Conservation (phyloP, 1,140 invertebrate species). For the Bombus haemorrhoidalis region DNA sequence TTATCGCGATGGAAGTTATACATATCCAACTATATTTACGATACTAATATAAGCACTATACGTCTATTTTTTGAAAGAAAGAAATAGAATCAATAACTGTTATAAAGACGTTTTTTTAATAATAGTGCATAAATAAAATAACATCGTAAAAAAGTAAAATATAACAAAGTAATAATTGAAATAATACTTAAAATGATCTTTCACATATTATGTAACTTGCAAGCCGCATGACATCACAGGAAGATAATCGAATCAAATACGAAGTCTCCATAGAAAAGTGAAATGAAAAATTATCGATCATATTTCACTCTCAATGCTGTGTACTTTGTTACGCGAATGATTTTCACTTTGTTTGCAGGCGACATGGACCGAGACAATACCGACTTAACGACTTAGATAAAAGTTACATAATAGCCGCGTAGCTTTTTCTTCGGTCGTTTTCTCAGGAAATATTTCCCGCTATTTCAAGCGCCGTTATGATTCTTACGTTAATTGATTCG, state of each 20-base stretch:
- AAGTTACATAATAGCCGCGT: constrained; percentile 16
- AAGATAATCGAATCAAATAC: not conserved
- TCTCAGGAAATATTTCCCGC: not conserved
- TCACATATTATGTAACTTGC: no score
- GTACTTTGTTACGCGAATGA: not conserved
- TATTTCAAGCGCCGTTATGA: not conserved
- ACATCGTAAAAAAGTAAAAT: no score
- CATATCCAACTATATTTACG: no score
- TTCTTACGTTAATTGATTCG: not conserved
- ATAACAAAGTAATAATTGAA: no score
- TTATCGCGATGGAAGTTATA: not conserved
- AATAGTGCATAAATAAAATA: no score
- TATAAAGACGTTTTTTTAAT: no score
- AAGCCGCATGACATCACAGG: no score
- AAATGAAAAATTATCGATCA: not conserved
- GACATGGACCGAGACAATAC: not conserved
- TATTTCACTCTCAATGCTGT: not conserved
- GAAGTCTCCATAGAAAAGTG: not conserved
- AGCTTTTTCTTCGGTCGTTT: not conserved
- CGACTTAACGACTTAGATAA: constrained; percentile 5
- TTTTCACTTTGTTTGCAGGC: not conserved
- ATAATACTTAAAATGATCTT: no score
- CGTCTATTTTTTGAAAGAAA: no score
- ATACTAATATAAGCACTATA: no score
- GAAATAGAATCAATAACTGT: no score